Evolutionary conservation across 2,888 invertebrate species (phyloP).

Genomic region (Drosophila fungiperda): DNA sequence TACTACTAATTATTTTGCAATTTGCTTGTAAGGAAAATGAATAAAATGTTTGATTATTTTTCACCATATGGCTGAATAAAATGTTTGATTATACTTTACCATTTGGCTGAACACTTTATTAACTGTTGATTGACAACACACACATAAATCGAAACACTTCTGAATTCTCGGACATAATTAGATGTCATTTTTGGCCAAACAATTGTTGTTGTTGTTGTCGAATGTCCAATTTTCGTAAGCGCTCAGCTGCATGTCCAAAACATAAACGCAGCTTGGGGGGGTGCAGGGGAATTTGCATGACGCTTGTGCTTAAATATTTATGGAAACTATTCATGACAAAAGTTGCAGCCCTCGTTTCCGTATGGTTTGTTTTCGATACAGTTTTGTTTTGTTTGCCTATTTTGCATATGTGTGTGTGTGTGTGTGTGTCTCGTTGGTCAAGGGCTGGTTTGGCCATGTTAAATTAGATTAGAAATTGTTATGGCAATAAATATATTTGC

Average conservation of each 20-base stretch:
- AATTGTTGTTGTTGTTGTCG: slow-evolving; percentile 19
- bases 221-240: slow-evolving; percentile 24
- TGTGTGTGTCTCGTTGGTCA: not conserved
- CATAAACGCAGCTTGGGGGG: slow-evolving; percentile 3
- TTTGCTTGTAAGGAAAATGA: not conserved
- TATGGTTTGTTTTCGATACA: slow-evolving; percentile 47
- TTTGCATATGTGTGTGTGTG: slow-evolving; percentile 55
- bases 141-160: not conserved
- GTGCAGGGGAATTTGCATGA: slow-evolving; percentile 34
- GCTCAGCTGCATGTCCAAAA: slow-evolving; percentile 9
- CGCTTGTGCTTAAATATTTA: slow-evolving; percentile 61
- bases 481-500: slow-evolving; percentile 72
- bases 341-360: slow-evolving; percentile 67
- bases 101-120: not conserved
- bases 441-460: slow-evolving; percentile 34
- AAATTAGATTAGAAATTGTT: slow-evolving; percentile 77
- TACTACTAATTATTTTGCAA: slow-evolving; percentile 1
- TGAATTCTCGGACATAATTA: slow-evolving; percentile 48
- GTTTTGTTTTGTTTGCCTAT: slow-evolving; percentile 40
- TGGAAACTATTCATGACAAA: slow-evolving; percentile 68
- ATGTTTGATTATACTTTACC: not conserved
- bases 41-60: not conserved
- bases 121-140: slow-evolving; percentile 14
- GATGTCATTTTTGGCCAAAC: slow-evolving; percentile 36
- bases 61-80: not conserved